These are phyloP conservation scores for Monopis laevigella DNA, from an alignment of 2,888 invertebrate species.

Conservation along the genomic window DNA sequence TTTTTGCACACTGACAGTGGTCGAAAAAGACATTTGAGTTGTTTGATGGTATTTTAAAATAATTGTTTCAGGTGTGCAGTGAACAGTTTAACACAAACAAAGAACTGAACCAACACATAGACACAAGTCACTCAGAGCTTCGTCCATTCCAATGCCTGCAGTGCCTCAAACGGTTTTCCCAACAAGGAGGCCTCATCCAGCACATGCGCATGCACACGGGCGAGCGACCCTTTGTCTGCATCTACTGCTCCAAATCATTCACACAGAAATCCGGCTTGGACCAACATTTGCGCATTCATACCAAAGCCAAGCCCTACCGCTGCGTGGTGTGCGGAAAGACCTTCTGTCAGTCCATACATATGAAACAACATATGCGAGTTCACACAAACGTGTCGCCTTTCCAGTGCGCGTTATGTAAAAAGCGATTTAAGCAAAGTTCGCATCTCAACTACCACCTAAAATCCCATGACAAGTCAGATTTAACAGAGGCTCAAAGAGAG, in stretches of 20 bases:
- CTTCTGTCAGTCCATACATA: conserved; percentile 48
- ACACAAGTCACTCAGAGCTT: conserved; percentile 34
- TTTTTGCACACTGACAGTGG: too few relatives aligned
- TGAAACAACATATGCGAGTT: conserved; percentile 55
- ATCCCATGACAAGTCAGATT: conserved; percentile 36
- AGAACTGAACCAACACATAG: conserved; percentile 35
- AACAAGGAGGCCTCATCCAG: conserved; percentile 27
- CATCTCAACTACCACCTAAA: conserved; percentile 53
- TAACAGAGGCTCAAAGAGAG: conserved; percentile 34
- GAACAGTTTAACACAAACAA: conserved; percentile 29
- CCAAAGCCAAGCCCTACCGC: conserved; percentile 44
- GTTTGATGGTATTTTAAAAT: too few relatives aligned
- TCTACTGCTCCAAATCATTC: conserved; percentile 47
- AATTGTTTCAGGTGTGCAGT: conserved; percentile 39
- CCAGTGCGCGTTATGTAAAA: conserved; percentile 45
- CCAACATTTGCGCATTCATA: conserved; percentile 52
- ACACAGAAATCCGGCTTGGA: conserved; percentile 56
- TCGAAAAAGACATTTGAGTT: too few relatives aligned
- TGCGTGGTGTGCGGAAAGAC: conserved; percentile 50
- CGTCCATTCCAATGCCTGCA: conserved; percentile 45
- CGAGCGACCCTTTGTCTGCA: conserved; percentile 42
- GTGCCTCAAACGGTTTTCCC: conserved; percentile 49
- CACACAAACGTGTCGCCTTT: conserved; percentile 55
- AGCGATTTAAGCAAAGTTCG: conserved; percentile 49
- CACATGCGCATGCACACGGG: conserved; percentile 22